Percentiles rank a stretch among this genome's conserved stretches.
These are phyloP conservation scores for Paragorgia papillata DNA, from an alignment of 92 coral and sea anemone species.

Conservation along the genomic window DNA sequence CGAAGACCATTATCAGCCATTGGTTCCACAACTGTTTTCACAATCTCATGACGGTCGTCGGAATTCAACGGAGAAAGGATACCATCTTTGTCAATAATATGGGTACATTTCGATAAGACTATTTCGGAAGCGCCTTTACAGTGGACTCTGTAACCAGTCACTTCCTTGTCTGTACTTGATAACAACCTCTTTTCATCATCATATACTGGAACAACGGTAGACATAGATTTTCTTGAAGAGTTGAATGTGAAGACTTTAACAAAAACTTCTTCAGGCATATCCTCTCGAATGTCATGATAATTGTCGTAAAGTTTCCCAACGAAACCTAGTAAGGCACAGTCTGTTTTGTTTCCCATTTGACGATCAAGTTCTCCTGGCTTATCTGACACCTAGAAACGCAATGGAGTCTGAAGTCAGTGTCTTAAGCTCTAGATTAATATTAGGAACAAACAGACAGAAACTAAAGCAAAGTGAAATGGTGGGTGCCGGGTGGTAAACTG, in stretches of 20 bases:
- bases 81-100: slow-evolving; percentile 73
- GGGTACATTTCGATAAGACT: slow-evolving; percentile 70
- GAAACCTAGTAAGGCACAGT: slow-evolving; percentile 90
- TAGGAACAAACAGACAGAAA: no score
- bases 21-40: slow-evolving; percentile 82
- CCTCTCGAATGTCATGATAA: slow-evolving; percentile 80
- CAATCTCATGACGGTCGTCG: slow-evolving; percentile 75
- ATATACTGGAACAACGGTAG: slow-evolving; percentile 73
- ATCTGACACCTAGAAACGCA: slow-evolving; percentile 18
- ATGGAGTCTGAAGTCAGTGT: no score
- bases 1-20: slow-evolving; percentile 95
- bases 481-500: no score
- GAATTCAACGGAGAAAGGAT: slow-evolving; percentile 60
- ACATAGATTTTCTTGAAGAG: slow-evolving; percentile 97
- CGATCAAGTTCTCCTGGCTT: slow-evolving; percentile 19
- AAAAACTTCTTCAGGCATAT: slow-evolving; percentile 85
- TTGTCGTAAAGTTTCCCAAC: slow-evolving; percentile 84
- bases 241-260: slow-evolving; percentile 95
- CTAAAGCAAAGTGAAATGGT: no score
- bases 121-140: slow-evolving; percentile 98
- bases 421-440: no score
- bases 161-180: no score
- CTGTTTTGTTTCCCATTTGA: slow-evolving; percentile 98
- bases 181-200: slow-evolving; percentile 38
- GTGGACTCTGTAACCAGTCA: slow-evolving; percentile 83